Evolutionary conservation across 2,888 invertebrate genomes (phyloP), one percentile per base, ranked within the genome.

Genomic region (Zaprionus lineosus): DNA sequence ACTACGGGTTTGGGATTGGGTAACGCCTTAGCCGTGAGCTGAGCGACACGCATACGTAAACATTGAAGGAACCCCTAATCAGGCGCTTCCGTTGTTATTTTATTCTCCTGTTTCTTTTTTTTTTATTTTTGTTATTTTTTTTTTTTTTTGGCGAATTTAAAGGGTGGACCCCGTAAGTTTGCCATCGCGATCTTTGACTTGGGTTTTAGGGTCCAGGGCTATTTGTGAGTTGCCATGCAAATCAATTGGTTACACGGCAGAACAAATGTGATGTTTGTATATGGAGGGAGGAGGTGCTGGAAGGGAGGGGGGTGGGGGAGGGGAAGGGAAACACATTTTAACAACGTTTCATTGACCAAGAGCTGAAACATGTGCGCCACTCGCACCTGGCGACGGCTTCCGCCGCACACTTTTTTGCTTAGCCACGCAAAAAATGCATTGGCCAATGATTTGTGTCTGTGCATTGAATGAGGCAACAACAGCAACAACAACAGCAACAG

Each of bases 201-300:
- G 9, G n/a, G n/a, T n/a, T n/a, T n/a, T n/a, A n/a, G n/a, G n/a
- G 7, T 16, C n/a, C 14, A 18, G 19, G 47, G 72, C 59, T 60
- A 72, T 65, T 79, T 68, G 66, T 46, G 62, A 50, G 57, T 73
- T 69, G 74, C 78, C 65, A 71, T 57, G 75, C 52, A 78, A 78
- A 76, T 76, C 78, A 61, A 76, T 82, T 69, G 56, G 58, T 62
- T 72, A 9, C 16, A 2, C 31, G n/a, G n/a, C n/a, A n/a, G n/a
- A n/a, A n/a, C n/a, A n/a, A n/a, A n/a, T n/a, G n/a, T n/a, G n/a
- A n/a, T n/a, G n/a, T n/a, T n/a, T n/a, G n/a, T n/a, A n/a, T n/a
- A n/a, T n/a, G n/a, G n/a, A n/a, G n/a, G n/a, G n/a, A n/a, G n/a
- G n/a, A n/a, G n/a, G n/a, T n/a, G n/a, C n/a, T n/a, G n/a, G n/a